Evolutionary conservation across 1,140 invertebrate genomes (phyloP).

Genomic region (Meloidogyne chitwoodi): DNA sequence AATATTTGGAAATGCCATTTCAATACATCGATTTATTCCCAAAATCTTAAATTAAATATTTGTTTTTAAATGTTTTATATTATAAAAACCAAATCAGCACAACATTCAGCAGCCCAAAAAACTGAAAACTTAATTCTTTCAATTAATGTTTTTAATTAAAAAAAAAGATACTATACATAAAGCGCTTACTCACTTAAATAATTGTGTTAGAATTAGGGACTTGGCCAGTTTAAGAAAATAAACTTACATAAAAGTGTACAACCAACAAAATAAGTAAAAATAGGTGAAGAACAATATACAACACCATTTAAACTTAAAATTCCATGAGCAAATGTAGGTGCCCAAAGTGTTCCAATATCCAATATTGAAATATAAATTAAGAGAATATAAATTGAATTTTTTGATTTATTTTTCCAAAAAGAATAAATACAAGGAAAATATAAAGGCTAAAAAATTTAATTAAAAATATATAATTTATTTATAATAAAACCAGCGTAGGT

Average conservation of each 20-base stretch:
- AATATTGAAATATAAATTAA: not conserved
- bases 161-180: too few relatives aligned
- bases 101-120: conserved; percentile 5
- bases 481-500: too few relatives aligned
- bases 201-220: too few relatives aligned
- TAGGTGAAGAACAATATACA: not conserved
- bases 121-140: not conserved
- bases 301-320: not conserved
- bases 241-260: conserved; percentile 2
- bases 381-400: not conserved
- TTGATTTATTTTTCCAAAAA: not conserved
- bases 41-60: not conserved
- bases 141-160: too few relatives aligned
- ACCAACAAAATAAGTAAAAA: not conserved
- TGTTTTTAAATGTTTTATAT: too few relatives aligned
- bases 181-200: too few relatives aligned
- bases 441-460: not conserved
- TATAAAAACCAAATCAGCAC: conserved; percentile 1
- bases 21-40: not conserved
- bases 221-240: not conserved
- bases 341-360: conserved; percentile 4
- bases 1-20: not conserved
- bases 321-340: not conserved
- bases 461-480: too few relatives aligned
- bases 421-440: conserved; percentile 8